Evolutionary conservation across 23 tunicate species (phyloP), one percentile per base, ranked within the genome.

Genomic region (Phallusia fumigata): DNA sequence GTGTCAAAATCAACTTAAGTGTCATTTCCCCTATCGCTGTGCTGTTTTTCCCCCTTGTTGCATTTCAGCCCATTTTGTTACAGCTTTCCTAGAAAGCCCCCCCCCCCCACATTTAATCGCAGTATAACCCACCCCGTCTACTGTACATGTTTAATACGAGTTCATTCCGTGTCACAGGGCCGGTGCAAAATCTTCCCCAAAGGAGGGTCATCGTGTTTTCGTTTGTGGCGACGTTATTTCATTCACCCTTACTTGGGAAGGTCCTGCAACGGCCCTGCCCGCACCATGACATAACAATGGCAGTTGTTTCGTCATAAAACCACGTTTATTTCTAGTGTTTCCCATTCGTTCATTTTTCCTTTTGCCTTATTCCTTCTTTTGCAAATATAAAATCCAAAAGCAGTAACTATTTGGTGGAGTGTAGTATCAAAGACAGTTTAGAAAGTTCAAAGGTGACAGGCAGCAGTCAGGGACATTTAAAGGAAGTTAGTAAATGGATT

Each of bases 311-410:
- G 69, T 58, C 69, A 58, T 13, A 22, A 24, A 58, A 5, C 69
- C 26, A 1, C 16, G 69, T 58, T 58, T 58, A 21, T 24, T 58
- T 22, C 28, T 58, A 11, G 3, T 13, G 26, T 58, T 58, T 58
- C 28, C 69, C 8, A 24, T 58, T 58, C 69, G 69, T 58, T 58
- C 69, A 21, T 58, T 58, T 58, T 24, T 22, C 16, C 3, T 13
- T 13, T 58, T 58, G 69, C 69, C 69, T 58, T 58, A 58, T 58
- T 58, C 69, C 69, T 58, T 58, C 69, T 58, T 58, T 58, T 58
- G 69, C 69, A 58, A 58, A 58, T 58, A 58, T 58, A 58, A 58
- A 21, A 58, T 1, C 28, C 28, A 58, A 58, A 58, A 58, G 69
- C 69, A 58, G 69, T 58, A 22, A 58, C 8, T 6, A 58, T 1